Evolutionary conservation across 2,113 vertebrate genomes (phyloP).

Genomic region (Arenaria interpres): DNA sequence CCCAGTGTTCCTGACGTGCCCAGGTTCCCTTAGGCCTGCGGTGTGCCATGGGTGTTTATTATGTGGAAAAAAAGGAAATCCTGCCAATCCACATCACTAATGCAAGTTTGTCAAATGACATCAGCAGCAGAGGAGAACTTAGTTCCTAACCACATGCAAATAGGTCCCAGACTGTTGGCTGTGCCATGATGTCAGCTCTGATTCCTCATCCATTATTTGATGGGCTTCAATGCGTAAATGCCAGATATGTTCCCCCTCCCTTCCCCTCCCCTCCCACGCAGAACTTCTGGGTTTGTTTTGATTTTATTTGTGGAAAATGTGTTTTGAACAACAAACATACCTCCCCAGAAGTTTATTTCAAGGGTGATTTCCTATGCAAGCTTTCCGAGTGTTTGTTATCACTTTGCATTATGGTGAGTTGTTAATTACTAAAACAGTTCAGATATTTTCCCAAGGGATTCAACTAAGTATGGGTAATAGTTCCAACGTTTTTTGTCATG

Average conservation of each 20-base stretch:
- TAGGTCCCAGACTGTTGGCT: slow-evolving; percentile 54
- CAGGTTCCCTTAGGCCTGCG: slow-evolving; percentile 17
- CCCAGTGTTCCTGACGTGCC: not conserved
- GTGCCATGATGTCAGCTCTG: slow-evolving; percentile 68
- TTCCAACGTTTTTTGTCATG: slow-evolving; percentile 42
- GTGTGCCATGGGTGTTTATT: slow-evolving; percentile 51
- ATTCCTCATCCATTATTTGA: slow-evolving; percentile 64
- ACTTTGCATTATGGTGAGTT: slow-evolving; percentile 57
- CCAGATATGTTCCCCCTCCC: not conserved
- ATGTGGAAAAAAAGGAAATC: slow-evolving; percentile 55
- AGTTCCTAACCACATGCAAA: slow-evolving; percentile 66
- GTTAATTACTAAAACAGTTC: slow-evolving; percentile 59
- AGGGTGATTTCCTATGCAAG: slow-evolving; percentile 48
- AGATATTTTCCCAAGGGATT: slow-evolving; percentile 43
- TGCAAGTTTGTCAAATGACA: slow-evolving; percentile 67
- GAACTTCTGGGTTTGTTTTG: slow-evolving; percentile 61
- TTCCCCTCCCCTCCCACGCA: not conserved
- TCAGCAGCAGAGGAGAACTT: slow-evolving; percentile 65
- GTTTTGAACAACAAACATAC: slow-evolving; percentile 66
- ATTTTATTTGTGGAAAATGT: slow-evolving; percentile 59
- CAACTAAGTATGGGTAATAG: not conserved
- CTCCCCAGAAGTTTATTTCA: slow-evolving; percentile 59
- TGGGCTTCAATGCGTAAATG: slow-evolving; percentile 1
- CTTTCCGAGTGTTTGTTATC: slow-evolving; percentile 61
- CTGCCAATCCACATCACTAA: slow-evolving; percentile 64